A percentile compares a stretch with the other conserved stretches of the same genome.
Conservation (phyloP, 2,113 vertebrate genomes). For the Piprites chloris region DNA sequence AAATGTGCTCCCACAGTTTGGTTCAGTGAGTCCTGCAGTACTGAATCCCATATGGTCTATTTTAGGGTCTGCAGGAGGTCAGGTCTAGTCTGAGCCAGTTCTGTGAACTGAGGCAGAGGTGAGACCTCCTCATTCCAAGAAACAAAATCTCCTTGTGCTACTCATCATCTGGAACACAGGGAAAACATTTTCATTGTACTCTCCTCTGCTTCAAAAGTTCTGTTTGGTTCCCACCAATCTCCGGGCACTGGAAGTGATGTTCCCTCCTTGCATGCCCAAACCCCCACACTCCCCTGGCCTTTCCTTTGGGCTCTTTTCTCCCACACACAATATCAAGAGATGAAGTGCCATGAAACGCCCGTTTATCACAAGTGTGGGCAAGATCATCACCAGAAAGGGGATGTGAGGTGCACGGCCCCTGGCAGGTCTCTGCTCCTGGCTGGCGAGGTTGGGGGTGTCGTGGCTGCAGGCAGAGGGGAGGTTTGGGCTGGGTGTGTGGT, state of each 20-base stretch:
- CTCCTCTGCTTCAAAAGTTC: neutral
- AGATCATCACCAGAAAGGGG: neutral
- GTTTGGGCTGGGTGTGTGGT: neutral
- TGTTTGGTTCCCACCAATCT: neutral
- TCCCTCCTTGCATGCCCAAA: neutral
- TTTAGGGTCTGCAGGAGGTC: too few species aligned
- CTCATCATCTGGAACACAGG: neutral
- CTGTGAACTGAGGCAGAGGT: neutral
- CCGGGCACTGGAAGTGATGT: neutral
- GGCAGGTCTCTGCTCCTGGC: neutral
- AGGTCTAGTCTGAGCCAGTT: neutral
- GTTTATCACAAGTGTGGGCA: neutral
- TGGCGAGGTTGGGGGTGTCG: accelerated
- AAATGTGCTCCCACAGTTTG: neutral
- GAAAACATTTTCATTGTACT: neutral
- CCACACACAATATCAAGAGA: neutral
- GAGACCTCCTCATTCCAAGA: neutral
- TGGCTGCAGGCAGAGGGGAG: neutral
- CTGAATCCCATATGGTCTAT: too few species aligned
- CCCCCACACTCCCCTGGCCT: neutral
- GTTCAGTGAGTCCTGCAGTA: too few species aligned
- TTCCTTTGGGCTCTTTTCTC: neutral
- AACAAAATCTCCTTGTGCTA: neutral
- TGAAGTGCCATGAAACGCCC: neutral
- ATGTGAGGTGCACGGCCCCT: neutral